Base-by-base conservation (phyloP, 2,113 vertebrate genomes). In the Rostratula benghalensis region DNA sequence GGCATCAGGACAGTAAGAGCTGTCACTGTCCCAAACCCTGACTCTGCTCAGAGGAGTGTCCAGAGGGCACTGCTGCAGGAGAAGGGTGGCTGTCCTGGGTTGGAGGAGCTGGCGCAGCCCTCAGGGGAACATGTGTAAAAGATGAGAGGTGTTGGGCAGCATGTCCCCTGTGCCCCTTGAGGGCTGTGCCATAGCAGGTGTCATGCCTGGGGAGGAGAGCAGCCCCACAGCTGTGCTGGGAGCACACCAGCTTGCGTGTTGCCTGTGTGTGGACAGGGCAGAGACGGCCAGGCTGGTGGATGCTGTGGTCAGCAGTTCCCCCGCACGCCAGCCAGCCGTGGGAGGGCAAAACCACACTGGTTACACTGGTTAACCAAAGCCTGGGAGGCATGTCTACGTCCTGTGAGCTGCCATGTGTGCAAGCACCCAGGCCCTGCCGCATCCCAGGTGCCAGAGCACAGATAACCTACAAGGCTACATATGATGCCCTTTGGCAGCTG, bases 41-140 rank as follows among this genome's bases (percentile, higher is more conserved):
- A 11, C 22, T 83, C n/a, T 45, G 27, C 75, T 48, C 3, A 0
- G 30, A 78, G 1, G 41, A 61, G 33, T 3, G 7, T 35, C 74
- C 41, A 59, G 51, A 2, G 1, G n/a, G 13, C 5, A 24, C 51
- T 6, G 10, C 69, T 78, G 27, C 50, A 53, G n/a, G 12, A 5
- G 3, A 39, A 39, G 14, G 65, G 20, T 22, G 45, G 5, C 24
- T 74, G 13, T 37, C 25, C 67, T 71, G 65, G 22, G 39, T 25
- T 4, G 1, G 43, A 54, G 59, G 28, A 67, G 20, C 41, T 0
- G 2, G 8, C 65, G 60, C 50, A 78, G 35, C 15, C 13, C 22
- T 5, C 0, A 0, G 33, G 21, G 45, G 10, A 70, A 41, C 11
- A 2, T 0, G 3, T 5, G 8, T 53, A 59, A 30, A 50, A 61